Base-by-base conservation (phyloP, 2,113 vertebrate genomes). In the Archocentrus centrarchus region DNA sequence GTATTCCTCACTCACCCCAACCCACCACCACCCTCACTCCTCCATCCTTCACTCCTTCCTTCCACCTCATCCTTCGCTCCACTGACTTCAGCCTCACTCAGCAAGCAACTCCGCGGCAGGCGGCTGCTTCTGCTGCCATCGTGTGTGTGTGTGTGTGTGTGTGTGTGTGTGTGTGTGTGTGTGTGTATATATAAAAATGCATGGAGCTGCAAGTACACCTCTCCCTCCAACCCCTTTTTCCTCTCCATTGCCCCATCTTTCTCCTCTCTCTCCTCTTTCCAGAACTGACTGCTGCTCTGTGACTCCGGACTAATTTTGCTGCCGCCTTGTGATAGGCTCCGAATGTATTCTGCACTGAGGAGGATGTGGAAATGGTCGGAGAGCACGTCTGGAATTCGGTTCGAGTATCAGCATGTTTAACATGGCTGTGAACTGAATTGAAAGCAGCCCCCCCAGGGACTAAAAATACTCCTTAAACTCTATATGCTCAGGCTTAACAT, bases 1-100 rank as follows among this genome's bases (percentile, higher is more conserved):
- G 80, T 79, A 75, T 91, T 85, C 84, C 88, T 84, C 84, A 64
- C 63, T 82, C 68, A 66, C 37, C 63, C 37, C 35, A 41, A 11
- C 35, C 35, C 13, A 17, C 37, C 63, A n/a, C 7, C 47, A 14
- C 2, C 47, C 14, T n/a, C 73, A 22, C 73, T 37, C 35, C 61
- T 47, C 24, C 35, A n/a, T 81, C 70, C 60, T 44, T 68, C 66
- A 32, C 30, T 80, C 68, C 57, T 22, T 85, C 75, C 77, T 57
- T 81, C 79, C 62, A 70, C 84, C 68, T 90, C 86, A 91, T 88
- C 89, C 87, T 68, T 81, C 44, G 85, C 90, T 92, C 91, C 81
- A 82, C 66, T 90, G 91, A 57, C 83, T 90, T 75, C 87, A 84
- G 75, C 73, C 47, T 66, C 61, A 76, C 84, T 79, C 86, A 59